Percentiles rank a stretch among this genome's conserved stretches.
phyloP scores from a whole-genome alignment of 2,888 invertebrate genomes.

The Caenorhabditis sp. region DNA sequence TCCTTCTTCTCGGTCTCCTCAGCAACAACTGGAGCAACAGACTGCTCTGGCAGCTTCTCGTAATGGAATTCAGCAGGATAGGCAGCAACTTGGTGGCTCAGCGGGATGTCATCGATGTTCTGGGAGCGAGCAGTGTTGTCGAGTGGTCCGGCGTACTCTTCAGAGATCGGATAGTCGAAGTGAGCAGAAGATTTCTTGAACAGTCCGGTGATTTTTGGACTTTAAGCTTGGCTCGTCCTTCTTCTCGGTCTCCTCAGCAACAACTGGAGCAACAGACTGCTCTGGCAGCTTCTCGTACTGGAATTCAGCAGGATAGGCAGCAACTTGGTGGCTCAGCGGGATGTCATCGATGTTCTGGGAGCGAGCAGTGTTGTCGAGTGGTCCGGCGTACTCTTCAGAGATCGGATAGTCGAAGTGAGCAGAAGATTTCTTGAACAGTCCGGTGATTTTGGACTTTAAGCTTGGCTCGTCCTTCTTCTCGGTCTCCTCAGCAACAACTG shows the following conservation, averaged over 20 bases:
- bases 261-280: conserved; percentile 16
- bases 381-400: conserved; percentile 54
- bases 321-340: no score
- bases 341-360: conserved; percentile 36
- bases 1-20: conserved; percentile 27
- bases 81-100: conserved; percentile 41
- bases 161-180: conserved; percentile 49
- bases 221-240: conserved; percentile 19
- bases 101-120: conserved; percentile 58
- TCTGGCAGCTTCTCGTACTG: conserved; percentile 47
- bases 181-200: conserved; percentile 58
- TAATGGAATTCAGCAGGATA: conserved; percentile 42
- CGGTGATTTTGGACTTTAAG: conserved; percentile 28
- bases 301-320: conserved; percentile 52
- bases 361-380: conserved; percentile 54
- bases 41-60: conserved; percentile 36
- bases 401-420: conserved; percentile 63
- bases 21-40: conserved; percentile 24
- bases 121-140: conserved; percentile 50
- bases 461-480: conserved; percentile 14
- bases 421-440: conserved; percentile 31
- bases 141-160: conserved; percentile 46
- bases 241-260: conserved; percentile 34
- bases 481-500: conserved; percentile 6
- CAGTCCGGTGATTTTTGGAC: conserved; percentile 54